phyloP scores from a whole-genome alignment of 2,888 invertebrate species.

The Ochropleura plecta region DNA sequence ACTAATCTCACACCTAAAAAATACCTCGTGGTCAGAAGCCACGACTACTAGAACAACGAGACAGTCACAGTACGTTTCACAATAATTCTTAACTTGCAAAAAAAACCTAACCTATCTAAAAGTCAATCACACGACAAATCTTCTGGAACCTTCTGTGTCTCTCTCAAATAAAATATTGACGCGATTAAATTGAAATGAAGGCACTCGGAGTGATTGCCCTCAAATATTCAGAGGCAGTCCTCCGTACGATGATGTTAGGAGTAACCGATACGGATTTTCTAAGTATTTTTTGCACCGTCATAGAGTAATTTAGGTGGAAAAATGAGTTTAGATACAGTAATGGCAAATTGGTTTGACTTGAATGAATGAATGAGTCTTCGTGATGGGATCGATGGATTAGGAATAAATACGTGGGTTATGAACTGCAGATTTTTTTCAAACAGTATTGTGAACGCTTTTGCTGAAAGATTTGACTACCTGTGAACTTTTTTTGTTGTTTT shows the following conservation, averaged over 20 bases:
- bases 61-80: background rate
- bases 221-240: slow-evolving; percentile 62
- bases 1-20: no score
- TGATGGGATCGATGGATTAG: no score
- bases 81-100: background rate
- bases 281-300: slow-evolving; percentile 39
- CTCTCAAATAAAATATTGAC: slow-evolving; percentile 63
- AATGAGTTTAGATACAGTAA: no score
- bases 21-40: no score
- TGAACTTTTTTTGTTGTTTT: no score
- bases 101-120: slow-evolving; percentile 18
- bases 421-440: no score
- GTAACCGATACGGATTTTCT: slow-evolving; percentile 36
- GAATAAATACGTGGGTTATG: no score
- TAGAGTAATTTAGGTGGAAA: background rate
- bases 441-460: no score
- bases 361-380: no score
- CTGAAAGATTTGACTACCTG: no score
- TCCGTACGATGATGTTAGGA: slow-evolving; percentile 30
- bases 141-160: slow-evolving; percentile 35
- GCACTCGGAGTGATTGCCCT: slow-evolving; percentile 61
- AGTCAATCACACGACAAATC: slow-evolving; percentile 42
- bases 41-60: no score
- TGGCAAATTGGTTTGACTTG: background rate
- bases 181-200: slow-evolving; percentile 63